Base-by-base conservation (phyloP, 2,888 invertebrate genomes). In the Oxyteleia sp. region DNA sequence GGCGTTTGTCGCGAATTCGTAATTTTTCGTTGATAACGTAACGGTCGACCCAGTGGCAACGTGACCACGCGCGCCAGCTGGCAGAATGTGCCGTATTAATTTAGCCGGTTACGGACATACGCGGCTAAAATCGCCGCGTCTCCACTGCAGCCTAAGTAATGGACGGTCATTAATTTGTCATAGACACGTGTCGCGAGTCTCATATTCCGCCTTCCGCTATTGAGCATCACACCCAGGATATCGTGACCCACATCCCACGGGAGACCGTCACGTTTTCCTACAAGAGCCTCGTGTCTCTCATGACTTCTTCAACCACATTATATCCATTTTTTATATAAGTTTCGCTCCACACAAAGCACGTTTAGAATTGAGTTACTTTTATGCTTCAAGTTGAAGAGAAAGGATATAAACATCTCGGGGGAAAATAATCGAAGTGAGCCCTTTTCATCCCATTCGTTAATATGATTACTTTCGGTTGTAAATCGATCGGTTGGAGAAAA, bases 171-270 rank as follows among this genome's bases (percentile, higher is more conserved):
- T 89, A 89, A 74, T 72, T 64, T 49, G 79, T 81, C 79, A 88
- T 86, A 85, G 88, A 82, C 86, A 76, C 84, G 83, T 89, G 87
- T 87, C 88, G 86, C 78, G 87, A 69, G 75, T 69, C 75, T 76
- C 82, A 71, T 75, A 82, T 79, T 82, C 75, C 79, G 74, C 78
- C 75, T 81, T 82, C 82, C 69, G 74, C 71, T 47, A 64, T 57
- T 79, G 59, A 74, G 68, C 80, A 84, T 90, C 90, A 86, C 89
- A 88, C 88, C 88, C 89, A 86, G 84, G 78, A 82, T 83, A 82
- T 78, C 82, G 84, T 84, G 91, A 90, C 91, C 91, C 86, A 89
- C 88, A 91, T 90, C 91, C 91, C 91, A 91, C 90, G 91, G 82
- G 86, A 84, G 64, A 72, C 63, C 63, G 83, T 84, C 84, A 85